Base-by-base conservation (phyloP, 2,113 vertebrate genomes). In the Perca schrenkii region DNA sequence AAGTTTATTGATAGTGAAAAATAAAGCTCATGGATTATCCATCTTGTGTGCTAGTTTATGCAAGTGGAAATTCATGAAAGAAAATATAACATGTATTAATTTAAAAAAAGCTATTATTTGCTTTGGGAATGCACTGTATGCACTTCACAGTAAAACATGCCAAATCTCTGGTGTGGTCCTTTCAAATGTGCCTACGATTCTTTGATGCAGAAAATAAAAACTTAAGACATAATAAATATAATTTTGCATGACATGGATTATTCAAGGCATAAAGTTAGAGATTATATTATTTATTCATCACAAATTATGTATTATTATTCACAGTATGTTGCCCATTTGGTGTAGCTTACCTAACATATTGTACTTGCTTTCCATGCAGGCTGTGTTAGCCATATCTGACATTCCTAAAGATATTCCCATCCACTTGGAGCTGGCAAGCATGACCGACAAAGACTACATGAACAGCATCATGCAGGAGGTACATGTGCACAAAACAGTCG, bases 361-460 rank as follows among this genome's bases (percentile, higher is more conserved):
- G 7, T 12, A 19, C 46, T 46, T 61, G 16, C 43, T 25, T 87
- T 13, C 8, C 79, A 15, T 34, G 73, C 87, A 99, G 98, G 97
- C 97, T 0, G 96, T 98, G 52, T 84, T 89, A 7, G 95, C 96
- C 79, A 95, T 99, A 76, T 95, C 97, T 2, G 96, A 97, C 68
- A 96, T 99, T 61, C 96, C 93, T 15, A 95, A 91, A 0, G 96
- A 97, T 49, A 88, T 98, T 68, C 97, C 98, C 49, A 91, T 99
- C 74, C 98, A 99, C 87, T 93, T 99, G 81, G 98, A 99, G 93
- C 79, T 99, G 95, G 98, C 98, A 36, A 99, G 98, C 82, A 99
- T 99, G 98, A 99, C 98, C 0, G 97, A 98, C 85, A 95, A 86
- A 78, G 96, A 97, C 52, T 97, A 97, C 87, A 98, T 99, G 98